Conservation (phyloP, 2,888 invertebrate species). For the Brachyptera risi region DNA sequence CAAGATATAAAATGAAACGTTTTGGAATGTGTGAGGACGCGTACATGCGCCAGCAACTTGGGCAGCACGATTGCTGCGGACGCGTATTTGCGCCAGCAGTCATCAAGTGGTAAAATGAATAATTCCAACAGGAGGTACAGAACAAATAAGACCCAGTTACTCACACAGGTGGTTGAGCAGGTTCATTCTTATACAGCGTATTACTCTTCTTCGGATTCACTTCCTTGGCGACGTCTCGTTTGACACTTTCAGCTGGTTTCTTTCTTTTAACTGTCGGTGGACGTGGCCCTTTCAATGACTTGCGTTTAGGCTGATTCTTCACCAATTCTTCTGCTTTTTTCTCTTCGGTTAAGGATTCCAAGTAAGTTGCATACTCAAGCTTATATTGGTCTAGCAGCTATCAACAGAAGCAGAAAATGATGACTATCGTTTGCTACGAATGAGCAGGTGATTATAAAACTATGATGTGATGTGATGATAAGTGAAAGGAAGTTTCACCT, state of each 20-base stretch:
- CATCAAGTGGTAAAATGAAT: too few species aligned
- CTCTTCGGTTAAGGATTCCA: slow-evolving; percentile 49
- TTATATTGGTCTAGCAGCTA: slow-evolving; percentile 48
- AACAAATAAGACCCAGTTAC: too few species aligned
- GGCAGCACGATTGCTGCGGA: too few species aligned
- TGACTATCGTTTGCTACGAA: too few species aligned
- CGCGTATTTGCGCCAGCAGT: too few species aligned
- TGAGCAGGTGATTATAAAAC: too few species aligned
- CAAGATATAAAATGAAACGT: too few species aligned
- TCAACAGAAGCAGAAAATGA: background rate
- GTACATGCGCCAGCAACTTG: too few species aligned
- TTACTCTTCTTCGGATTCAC: background rate
- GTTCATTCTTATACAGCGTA: slow-evolving; percentile 42
- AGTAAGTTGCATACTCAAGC: slow-evolving; percentile 47
- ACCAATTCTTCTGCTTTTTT: slow-evolving; percentile 46
- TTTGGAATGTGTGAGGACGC: too few species aligned
- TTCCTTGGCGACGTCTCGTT: slow-evolving; percentile 16
- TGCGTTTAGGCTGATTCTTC: slow-evolving; percentile 41
- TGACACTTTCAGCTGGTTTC: slow-evolving; percentile 15
- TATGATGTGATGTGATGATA: too few species aligned
- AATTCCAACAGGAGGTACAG: too few species aligned
- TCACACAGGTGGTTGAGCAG: slow-evolving; percentile 47
- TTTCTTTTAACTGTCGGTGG: slow-evolving; percentile 17
- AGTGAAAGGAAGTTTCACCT: too few species aligned
- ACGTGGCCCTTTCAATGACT: slow-evolving; percentile 29